phyloP scores from a whole-genome alignment of 2,113 vertebrate genomes.

The Phalacrocorax carbo region DNA sequence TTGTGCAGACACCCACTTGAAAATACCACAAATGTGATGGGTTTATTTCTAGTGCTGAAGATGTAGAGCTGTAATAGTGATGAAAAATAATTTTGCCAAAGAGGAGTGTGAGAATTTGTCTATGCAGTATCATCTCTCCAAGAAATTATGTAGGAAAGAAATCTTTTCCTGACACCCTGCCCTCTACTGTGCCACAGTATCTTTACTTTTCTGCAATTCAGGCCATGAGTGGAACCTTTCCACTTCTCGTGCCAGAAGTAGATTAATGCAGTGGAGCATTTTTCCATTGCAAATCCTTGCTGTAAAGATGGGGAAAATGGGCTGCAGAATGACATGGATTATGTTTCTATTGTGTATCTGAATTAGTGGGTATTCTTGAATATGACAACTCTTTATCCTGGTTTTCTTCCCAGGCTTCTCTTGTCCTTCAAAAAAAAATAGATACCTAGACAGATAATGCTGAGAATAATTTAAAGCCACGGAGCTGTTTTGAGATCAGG shows the following conservation, averaged over 20 bases:
- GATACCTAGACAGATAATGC: not conserved
- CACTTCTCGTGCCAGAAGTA: not conserved
- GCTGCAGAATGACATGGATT: not conserved
- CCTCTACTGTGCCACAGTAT: not conserved
- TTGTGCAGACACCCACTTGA: constrained; percentile 26
- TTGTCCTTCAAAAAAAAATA: fast-evolving
- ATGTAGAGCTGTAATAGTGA: not conserved
- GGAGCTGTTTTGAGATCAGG: not conserved
- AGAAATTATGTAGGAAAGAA: not conserved
- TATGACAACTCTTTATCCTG: not conserved
- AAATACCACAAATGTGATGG: not conserved
- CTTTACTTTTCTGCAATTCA: not conserved
- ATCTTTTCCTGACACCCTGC: not conserved
- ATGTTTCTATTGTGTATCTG: not conserved
- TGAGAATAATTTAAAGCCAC: not conserved
- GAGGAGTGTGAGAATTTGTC: not conserved
- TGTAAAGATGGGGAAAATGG: not conserved
- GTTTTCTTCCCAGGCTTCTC: not conserved
- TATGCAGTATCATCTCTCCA: not conserved
- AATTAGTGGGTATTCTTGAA: not conserved
- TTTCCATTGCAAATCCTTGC: not conserved
- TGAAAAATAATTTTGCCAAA: not conserved
- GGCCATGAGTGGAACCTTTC: not conserved
- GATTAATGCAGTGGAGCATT: constrained; percentile 9
- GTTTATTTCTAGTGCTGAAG: not conserved